Evolutionary conservation across 2,113 vertebrate genomes (phyloP).

Genomic region (Petaurus breviceps): DNA sequence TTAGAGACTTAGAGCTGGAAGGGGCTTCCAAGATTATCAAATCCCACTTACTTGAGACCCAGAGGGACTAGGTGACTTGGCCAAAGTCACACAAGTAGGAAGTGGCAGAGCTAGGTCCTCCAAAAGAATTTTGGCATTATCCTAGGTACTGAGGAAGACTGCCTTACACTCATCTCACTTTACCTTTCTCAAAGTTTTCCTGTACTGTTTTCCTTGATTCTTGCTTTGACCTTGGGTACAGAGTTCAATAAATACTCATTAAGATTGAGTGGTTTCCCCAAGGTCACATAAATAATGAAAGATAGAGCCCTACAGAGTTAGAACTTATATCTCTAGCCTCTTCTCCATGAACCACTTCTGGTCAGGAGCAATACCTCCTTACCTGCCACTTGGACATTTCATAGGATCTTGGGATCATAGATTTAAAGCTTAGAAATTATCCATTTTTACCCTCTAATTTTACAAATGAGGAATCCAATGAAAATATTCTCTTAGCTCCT

Average conservation of each 20-base stretch:
- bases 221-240: background rate
- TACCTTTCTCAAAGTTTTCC: background rate
- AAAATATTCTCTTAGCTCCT: background rate
- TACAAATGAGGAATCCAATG: background rate
- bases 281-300: background rate
- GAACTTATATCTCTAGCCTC: background rate
- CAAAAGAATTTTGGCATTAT: background rate
- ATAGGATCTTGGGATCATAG: background rate
- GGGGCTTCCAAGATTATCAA: background rate
- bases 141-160: background rate
- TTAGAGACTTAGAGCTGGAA: background rate
- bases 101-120: background rate
- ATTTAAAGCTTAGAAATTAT: background rate
- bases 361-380: background rate
- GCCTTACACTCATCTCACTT: background rate
- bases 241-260: background rate
- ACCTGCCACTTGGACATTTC: background rate
- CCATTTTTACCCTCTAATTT: background rate
- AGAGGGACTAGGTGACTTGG: background rate
- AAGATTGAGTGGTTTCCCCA: background rate
- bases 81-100: background rate
- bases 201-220: background rate
- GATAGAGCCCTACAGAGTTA: background rate
- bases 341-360: background rate
- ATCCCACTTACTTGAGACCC: background rate